Base-by-base conservation (phyloP, 2,797 vertebrate species). In the Calcarius lapponicus region DNA sequence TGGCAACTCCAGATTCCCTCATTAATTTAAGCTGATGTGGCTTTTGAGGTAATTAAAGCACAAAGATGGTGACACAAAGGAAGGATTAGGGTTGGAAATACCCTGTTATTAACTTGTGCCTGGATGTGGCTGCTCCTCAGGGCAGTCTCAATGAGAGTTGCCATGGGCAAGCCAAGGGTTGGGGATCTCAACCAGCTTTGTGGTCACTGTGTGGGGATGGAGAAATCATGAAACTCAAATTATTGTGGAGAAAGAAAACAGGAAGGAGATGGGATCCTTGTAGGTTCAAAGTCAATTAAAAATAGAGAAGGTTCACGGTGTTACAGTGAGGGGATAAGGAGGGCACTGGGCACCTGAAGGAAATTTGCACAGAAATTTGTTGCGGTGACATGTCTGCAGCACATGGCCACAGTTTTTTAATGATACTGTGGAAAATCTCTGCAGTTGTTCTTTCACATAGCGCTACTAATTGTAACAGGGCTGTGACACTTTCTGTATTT, bases 321-420 rank as follows among this genome's bases (percentile, higher is more conserved):
- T 10, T 32, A 2, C 7, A 6, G 1, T 3, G 56, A 14, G 61
- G 34, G 9, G 17, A 4, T 7, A 1, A 32, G 54, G 34, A 61
- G 56, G 38, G 34, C 4, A 1, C 11, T 0, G 0, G 6, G 54
- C 43, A 43, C 20, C 36, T 10, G 45, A 15, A 66, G 36, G 34
- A 32, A 29, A n/a, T 8, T 3, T 9, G 20, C n/a, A 3, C n/a
- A 0, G 2, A 36, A 54, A 20, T 60, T 15, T 32, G 20, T 17
- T 50, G n/a, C 60, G 7, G 47, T 12, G 34, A 21, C 7, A 1
- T 7, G 10, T 61, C 67, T 17, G 32, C 24, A 36, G 56, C 22
- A 5, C 0, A 0, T 11, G 43, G 7, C 13, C 36, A 13, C 32
- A 9, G 0, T 72, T n/a, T 29, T 16, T 38, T 5, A 6, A n/a